Evolutionary conservation across 1,140 invertebrate species (phyloP).

Genomic region (Halictus rubicundus): DNA sequence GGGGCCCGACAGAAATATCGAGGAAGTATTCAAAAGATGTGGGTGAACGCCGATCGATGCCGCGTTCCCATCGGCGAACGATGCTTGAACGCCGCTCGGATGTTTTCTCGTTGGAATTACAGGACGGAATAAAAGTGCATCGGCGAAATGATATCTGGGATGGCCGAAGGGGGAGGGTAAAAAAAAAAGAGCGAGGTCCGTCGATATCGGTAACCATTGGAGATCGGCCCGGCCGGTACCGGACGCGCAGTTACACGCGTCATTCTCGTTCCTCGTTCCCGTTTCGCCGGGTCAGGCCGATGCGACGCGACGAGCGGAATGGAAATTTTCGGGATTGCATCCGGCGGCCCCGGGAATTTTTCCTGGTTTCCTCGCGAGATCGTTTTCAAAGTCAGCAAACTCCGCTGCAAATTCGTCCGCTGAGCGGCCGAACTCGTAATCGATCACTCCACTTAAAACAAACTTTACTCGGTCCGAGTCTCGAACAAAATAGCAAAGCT

Average conservation of each 20-base stretch:
- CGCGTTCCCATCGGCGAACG: not conserved
- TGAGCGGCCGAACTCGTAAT: too few relatives aligned
- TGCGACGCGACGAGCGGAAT: not conserved
- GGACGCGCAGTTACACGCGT: slow-evolving; percentile 5
- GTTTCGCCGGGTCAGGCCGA: not conserved
- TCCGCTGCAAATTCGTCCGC: too few relatives aligned
- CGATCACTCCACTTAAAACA: too few relatives aligned
- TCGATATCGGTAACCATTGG: not conserved
- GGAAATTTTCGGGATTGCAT: slow-evolving; percentile 12
- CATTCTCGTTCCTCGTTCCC: not conserved
- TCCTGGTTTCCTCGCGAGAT: not conserved
- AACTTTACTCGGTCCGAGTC: too few relatives aligned
- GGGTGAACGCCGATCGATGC: not conserved
- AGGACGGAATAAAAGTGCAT: not conserved
- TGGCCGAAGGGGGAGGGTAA: not conserved
- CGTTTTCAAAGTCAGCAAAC: not conserved
- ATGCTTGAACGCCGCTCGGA: not conserved
- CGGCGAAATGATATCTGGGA: not conserved
- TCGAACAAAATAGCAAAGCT: too few relatives aligned
- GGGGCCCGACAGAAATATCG: slow-evolving; percentile 19
- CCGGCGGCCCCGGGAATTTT: not conserved
- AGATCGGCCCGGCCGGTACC: not conserved
- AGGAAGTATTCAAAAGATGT: not conserved
- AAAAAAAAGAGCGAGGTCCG: not conserved
- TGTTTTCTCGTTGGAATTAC: slow-evolving; percentile 9